phyloP scores from a whole-genome alignment of 2,113 vertebrate genomes.

The Proterorhinus semilunaris region DNA sequence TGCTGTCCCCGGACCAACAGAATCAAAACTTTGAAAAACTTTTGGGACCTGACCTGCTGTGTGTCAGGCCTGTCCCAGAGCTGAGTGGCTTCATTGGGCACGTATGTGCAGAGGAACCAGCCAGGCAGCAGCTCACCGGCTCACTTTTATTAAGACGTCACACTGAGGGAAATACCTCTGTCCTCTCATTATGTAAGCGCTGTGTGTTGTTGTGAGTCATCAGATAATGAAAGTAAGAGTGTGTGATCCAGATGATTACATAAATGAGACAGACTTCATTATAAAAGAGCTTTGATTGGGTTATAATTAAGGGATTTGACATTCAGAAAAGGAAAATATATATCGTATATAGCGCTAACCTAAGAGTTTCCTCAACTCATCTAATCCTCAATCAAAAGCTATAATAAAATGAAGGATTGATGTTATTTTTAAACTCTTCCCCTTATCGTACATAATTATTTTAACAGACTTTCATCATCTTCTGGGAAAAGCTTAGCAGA shows the following conservation, averaged over 20 bases:
- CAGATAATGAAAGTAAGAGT: not conserved
- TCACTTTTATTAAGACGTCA: slow-evolving; percentile 5
- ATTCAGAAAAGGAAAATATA: no score
- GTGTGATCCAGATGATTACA: not conserved
- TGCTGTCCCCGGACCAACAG: no score
- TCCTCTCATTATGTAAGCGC: not conserved
- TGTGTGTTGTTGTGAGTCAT: not conserved
- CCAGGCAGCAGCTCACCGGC: not conserved
- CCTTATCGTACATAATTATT: no score
- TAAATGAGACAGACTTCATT: not conserved
- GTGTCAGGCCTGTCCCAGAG: not conserved
- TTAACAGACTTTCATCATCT: no score
- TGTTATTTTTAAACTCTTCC: no score
- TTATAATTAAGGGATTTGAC: not conserved
- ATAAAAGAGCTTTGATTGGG: not conserved
- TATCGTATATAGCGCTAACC: no score
- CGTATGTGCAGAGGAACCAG: not conserved
- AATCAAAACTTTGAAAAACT: no score
- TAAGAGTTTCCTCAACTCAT: no score
- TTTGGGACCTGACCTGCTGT: no score
- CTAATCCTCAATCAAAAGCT: no score
- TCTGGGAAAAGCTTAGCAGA: no score
- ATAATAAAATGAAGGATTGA: no score
- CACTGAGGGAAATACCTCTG: not conserved
- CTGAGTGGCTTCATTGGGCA: not conserved